Conservation (phyloP, 2,113 vertebrate genomes). For the Melospiza melodia region DNA sequence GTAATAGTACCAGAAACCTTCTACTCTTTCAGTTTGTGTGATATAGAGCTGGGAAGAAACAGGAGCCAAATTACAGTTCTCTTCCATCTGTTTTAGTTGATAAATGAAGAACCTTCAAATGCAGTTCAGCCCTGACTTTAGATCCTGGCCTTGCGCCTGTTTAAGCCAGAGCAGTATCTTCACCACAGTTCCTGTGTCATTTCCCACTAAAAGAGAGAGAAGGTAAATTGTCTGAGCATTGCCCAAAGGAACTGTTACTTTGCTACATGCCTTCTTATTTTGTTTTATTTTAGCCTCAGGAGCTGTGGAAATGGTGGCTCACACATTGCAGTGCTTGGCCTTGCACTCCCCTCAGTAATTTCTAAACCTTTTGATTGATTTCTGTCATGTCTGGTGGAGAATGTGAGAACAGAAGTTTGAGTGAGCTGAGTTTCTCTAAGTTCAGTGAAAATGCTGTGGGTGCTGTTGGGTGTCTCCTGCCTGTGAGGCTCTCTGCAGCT, state of each 20-base stretch:
- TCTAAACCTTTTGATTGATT: background rate
- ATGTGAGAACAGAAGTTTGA: background rate
- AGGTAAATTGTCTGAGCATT: background rate
- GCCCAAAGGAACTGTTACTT: background rate
- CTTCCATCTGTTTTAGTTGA: conserved; percentile 47
- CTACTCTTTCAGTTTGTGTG: background rate
- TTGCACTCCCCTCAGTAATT: background rate
- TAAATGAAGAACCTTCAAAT: conserved; percentile 26
- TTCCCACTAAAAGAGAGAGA: background rate
- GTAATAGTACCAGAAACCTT: background rate
- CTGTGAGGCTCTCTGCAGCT: fast-evolving
- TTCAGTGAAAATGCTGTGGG: background rate
- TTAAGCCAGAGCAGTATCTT: background rate
- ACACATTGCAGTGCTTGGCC: fast-evolving
- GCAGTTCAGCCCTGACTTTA: background rate
- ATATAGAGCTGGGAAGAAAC: background rate
- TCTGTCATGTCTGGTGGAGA: background rate
- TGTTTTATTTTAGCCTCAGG: background rate
- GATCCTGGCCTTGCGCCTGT: background rate
- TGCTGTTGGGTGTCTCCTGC: background rate
- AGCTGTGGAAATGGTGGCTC: background rate
- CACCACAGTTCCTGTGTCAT: background rate
- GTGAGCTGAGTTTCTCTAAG: background rate
- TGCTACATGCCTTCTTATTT: background rate
- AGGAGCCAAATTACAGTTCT: background rate